These are phyloP conservation scores for Oasisia sp. DNA, from an alignment of 2,888 invertebrate genomes.

Conservation along the genomic window DNA sequence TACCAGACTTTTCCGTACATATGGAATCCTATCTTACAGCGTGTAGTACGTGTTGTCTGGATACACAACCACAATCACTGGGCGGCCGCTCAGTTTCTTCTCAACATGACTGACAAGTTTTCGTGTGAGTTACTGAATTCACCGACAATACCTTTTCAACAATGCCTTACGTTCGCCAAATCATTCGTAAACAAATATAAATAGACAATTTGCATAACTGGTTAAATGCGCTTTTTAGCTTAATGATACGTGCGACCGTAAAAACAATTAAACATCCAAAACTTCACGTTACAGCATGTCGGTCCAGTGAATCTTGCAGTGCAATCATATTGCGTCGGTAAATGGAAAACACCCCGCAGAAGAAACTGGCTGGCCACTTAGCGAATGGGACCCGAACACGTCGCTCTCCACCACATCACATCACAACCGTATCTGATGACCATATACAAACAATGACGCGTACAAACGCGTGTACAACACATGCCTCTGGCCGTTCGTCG, in stretches of 20 bases:
- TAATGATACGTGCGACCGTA: neutral
- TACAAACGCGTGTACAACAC: neutral
- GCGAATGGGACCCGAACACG: neutral
- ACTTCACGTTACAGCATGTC: neutral
- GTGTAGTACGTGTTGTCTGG: too few species aligned
- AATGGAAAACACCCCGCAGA: neutral
- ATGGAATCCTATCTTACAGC: too few species aligned
- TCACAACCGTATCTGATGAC: neutral
- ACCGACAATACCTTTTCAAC: neutral
- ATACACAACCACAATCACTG: too few species aligned
- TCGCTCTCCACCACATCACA: neutral
- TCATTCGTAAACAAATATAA: neutral
- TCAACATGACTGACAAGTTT: neutral
- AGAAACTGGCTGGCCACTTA: neutral
- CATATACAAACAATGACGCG: neutral
- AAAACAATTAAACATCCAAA: neutral
- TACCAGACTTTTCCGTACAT: too few species aligned
- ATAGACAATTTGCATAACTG: neutral
- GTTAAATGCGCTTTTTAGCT: conserved; percentile 1
- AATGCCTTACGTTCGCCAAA: neutral
- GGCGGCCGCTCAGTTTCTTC: neutral
- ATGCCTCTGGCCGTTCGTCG: neutral
- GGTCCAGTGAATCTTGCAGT: neutral
- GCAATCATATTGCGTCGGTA: neutral
- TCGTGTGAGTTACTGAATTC: neutral